Evolutionary conservation across 2,113 vertebrate genomes (phyloP), one percentile per base, ranked within the genome.

Genomic region (Dicrurus megarhynchus): DNA sequence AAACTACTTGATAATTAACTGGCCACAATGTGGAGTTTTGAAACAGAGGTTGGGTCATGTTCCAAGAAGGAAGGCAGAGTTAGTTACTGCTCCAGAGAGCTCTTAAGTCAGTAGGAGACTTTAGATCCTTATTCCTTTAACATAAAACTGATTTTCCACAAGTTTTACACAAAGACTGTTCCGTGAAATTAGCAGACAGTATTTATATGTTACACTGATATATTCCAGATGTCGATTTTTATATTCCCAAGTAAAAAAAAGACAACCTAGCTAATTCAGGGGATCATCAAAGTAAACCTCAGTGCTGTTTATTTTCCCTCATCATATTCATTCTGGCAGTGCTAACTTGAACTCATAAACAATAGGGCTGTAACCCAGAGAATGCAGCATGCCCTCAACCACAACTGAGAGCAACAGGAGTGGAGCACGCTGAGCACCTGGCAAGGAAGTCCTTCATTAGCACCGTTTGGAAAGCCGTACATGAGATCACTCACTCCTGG

Each of bases 401-500:
- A 80, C 94, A 90, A 68, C 83, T 78, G 68, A 84, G 81, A 90
- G 83, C 76, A 86, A 63, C 32, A 59, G 42, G 63, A 85, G 75
- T 3, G 37, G 67, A 73, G 28, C 78, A 64, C 7, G 13, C 90
- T 80, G 87, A 90, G 95, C 90, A 95, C 84, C 93, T 97, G 91
- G 95, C 95, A 96, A 89, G 85, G 78, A 67, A 71, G 13, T 47
- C 26, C 57, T 70, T 95, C 89, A 91, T 88, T 87, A 97, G 71
- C 52, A 86, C 68, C 76, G 64, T 91, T 96, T 95, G 96, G 88
- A 84, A 86, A 97, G 87, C 79, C 56, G 30, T 78, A 28, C 60
- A 85, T 97, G 96, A 98, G 83, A 80, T 97, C 96, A 97, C 69
- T 97, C 69, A 65, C 84, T 96, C 82, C 87, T 96, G 88, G 96